A percentile compares a stretch with the other conserved stretches of the same genome.
Conservation (phyloP, 2,797 vertebrate genomes). For the Nothura maculosa region DNA sequence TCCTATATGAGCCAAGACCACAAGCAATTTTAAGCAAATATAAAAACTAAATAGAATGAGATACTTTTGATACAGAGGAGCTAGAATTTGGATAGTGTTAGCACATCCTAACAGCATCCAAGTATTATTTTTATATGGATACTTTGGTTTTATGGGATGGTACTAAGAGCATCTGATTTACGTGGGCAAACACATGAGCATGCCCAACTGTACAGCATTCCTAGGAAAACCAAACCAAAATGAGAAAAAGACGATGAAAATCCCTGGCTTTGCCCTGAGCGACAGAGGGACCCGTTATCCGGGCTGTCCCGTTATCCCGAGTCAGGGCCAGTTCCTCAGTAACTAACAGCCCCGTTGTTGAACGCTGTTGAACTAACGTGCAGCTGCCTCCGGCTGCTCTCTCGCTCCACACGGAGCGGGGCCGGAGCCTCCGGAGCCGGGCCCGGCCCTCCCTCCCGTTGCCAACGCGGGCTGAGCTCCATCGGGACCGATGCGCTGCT, state of each 20-base stretch:
- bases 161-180: not conserved
- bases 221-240: not conserved
- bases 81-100: not conserved
- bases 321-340: not conserved
- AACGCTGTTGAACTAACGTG: no score
- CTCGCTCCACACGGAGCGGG: rapidly evolving
- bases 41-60: not conserved
- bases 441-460: not conserved
- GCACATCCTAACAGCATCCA: not conserved
- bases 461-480: not conserved
- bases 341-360: no score
- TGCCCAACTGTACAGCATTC: not conserved
- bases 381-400: not conserved
- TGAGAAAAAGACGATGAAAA: not conserved
- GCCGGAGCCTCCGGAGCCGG: not conserved
- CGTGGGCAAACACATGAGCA: not conserved
- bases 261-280: not conserved
- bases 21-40: not conserved
- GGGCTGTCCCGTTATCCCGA: not conserved
- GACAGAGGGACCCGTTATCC: not conserved
- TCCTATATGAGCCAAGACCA: not conserved
- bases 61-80: not conserved
- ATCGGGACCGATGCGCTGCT: not conserved
- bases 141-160: not conserved
- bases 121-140: not conserved